phyloP scores from a whole-genome alignment of 2,113 vertebrate genomes.

The Mohoua ochrocephala region DNA sequence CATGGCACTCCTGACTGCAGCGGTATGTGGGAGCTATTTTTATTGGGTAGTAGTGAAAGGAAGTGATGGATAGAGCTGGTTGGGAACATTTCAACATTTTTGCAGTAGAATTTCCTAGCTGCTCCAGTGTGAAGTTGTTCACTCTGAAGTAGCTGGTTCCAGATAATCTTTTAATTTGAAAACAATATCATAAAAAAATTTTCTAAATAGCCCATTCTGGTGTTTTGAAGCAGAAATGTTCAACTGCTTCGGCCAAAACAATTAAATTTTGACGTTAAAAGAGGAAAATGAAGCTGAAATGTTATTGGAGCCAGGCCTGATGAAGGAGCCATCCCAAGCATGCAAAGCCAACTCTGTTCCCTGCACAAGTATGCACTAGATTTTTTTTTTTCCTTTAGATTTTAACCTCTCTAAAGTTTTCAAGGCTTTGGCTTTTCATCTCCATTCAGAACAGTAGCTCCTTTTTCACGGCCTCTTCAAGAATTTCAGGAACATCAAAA shows the following conservation, averaged over 20 bases:
- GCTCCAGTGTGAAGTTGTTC: neutral
- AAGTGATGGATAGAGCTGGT: slow-evolving; percentile 53
- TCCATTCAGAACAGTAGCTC: neutral
- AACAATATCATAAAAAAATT: neutral
- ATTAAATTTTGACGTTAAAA: neutral
- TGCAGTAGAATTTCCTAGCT: slow-evolving; percentile 4
- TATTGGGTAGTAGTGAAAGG: slow-evolving; percentile 63
- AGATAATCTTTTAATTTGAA: neutral
- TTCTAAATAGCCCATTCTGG: neutral
- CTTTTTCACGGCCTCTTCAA: neutral
- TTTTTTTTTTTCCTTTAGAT: neutral
- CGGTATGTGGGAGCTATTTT: slow-evolving; percentile 60
- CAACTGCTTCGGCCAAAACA: neutral
- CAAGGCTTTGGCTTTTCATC: neutral
- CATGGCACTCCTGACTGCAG: slow-evolving; percentile 57
- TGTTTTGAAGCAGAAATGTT: neutral
- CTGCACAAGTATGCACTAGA: neutral
- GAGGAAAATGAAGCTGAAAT: neutral
- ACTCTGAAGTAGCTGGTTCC: neutral
- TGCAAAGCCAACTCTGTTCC: neutral
- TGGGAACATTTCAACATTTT: slow-evolving; percentile 48
- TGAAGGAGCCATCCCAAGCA: neutral
- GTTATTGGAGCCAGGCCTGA: neutral
- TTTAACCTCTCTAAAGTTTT: neutral
- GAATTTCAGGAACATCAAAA: neutral